Conservation (phyloP, 2,113 vertebrate species). For the Accipiter cooperii region DNA sequence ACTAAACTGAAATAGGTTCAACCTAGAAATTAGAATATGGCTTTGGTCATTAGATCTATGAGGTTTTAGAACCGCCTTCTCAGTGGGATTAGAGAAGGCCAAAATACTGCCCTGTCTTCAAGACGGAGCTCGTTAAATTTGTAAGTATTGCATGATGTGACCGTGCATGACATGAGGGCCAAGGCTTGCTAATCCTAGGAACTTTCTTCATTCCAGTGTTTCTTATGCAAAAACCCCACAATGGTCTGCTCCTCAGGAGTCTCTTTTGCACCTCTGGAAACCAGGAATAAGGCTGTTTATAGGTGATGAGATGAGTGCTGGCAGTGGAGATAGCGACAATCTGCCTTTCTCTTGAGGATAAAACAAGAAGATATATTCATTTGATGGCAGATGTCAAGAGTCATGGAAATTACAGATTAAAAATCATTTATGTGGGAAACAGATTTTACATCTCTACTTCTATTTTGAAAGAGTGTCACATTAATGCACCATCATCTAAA, state of each 20-base stretch:
- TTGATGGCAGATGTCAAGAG: slow-evolving; percentile 34
- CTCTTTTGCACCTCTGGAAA: slow-evolving; percentile 15
- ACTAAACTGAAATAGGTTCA: neutral
- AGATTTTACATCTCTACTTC: slow-evolving; percentile 35
- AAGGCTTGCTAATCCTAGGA: neutral
- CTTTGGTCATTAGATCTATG: neutral
- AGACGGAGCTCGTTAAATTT: neutral
- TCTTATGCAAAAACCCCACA: neutral
- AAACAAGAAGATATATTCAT: neutral
- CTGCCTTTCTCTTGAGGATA: neutral
- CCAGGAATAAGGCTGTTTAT: neutral
- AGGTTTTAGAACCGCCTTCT: neutral
- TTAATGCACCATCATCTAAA: slow-evolving; percentile 37
- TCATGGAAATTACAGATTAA: slow-evolving; percentile 40
- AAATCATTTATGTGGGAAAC: slow-evolving; percentile 34
- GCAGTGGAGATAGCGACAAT: neutral
- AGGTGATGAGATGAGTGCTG: neutral
- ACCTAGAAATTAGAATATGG: neutral
- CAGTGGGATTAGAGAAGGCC: neutral
- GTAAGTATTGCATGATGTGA: neutral
- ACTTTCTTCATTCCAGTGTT: neutral
- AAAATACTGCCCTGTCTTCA: neutral
- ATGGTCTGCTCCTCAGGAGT: neutral
- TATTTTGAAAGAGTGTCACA: slow-evolving; percentile 35
- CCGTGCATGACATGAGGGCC: neutral